Evolutionary conservation across 2,888 invertebrate genomes (phyloP), one percentile per base, ranked within the genome.

Genomic region (Synergus japonicus): DNA sequence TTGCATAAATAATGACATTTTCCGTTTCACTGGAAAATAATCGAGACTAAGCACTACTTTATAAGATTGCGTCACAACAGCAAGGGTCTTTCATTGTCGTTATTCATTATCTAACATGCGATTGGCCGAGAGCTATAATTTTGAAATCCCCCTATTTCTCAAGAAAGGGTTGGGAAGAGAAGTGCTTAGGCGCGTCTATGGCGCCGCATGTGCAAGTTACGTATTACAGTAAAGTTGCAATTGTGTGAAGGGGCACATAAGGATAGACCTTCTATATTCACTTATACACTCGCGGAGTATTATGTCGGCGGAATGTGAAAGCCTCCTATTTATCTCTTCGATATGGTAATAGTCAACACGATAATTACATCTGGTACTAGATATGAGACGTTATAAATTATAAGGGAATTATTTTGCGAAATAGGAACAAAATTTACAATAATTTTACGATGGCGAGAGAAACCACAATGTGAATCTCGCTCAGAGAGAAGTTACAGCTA

Each of bases 261-360:
- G 15, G 8, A 15, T 15, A 66, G 49, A 12, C 15, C 37, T 29
- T 37, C 22, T 54, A 73, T 37, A 73, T 49, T 22, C 54, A 76
- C 44, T 29, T 29, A 29, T 12, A 29, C 41, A 41, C 7, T n/a
- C 10, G 63, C 15, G 8, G 22, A 60, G 60, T 58, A 76, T 76
- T 76, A 82, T 82, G 78, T 80, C 73, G 82, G 76, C 69, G 78
- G 79, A 82, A 79, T 83, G 80, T 83, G 83, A 84, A 83, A 86
- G 86, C 85, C 83, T 79, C 80, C 80, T 87, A 88, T 87, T 88
- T 88, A 88, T 88, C 87, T 86, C 82, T 81, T 86, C 87, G 88
- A 88, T 88, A 88, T 87, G 88, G 86, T 88, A 88, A 88, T 88
- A 85, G 86, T 73, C 54, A 73, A 73, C 15, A 12, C 44, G n/a